Evolutionary conservation across 2,888 invertebrate species (phyloP).

Genomic region (Apamea sordens): DNA sequence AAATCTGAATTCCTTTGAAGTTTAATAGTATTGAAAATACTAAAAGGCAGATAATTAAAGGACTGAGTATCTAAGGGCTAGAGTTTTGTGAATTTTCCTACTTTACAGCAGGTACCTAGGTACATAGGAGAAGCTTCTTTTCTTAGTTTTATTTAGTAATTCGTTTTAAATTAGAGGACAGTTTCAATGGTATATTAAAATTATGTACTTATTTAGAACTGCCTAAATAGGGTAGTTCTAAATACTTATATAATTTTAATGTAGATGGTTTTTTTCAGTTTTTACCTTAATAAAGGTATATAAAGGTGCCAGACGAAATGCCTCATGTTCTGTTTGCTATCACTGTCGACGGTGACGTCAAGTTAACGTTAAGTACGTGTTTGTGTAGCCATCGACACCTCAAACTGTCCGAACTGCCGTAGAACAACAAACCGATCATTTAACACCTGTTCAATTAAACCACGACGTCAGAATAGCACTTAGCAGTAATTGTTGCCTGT

Average conservation of each 20-base stretch:
- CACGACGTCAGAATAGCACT: slow-evolving; percentile 10
- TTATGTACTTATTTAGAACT: no score
- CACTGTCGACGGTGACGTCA: slow-evolving; percentile 40
- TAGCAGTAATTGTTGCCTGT: neutral
- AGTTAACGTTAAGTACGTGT: neutral
- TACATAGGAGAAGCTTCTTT: neutral
- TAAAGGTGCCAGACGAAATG: neutral
- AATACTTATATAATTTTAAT: neutral
- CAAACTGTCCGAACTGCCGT: slow-evolving; percentile 1
- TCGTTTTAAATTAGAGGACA: neutral
- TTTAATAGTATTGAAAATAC: slow-evolving; percentile 28
- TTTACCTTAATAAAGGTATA: neutral
- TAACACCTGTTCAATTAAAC: slow-evolving; percentile 39
- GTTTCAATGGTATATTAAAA: neutral
- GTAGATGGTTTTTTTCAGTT: neutral
- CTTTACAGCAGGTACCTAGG: neutral
- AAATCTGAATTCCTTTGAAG: slow-evolving; percentile 24
- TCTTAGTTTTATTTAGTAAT: neutral
- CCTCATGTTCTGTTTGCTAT: slow-evolving; percentile 14
- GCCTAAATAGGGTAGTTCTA: neutral
- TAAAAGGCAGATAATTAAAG: slow-evolving; percentile 17
- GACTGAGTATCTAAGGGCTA: neutral
- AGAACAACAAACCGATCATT: slow-evolving; percentile 5
- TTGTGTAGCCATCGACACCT: slow-evolving; percentile 21
- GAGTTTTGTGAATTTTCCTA: neutral